phyloP scores from a whole-genome alignment of 2,113 vertebrate genomes.

The Odontesthes bonariensis region DNA sequence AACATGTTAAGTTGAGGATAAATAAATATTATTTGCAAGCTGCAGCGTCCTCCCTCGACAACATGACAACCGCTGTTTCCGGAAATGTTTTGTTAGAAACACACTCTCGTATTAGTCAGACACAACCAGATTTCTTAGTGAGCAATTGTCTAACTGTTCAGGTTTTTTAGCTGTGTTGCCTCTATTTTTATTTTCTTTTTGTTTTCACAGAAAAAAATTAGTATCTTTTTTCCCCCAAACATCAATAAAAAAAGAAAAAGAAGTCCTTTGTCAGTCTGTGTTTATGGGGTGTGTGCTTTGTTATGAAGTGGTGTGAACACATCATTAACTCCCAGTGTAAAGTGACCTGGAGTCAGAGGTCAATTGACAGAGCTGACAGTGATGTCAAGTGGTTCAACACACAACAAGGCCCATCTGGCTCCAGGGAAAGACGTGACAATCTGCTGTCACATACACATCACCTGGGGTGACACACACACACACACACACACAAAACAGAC shows the following conservation, averaged over 20 bases:
- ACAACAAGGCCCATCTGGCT: conserved; percentile 79
- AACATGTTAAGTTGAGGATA: too few species aligned
- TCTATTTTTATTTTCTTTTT: not conserved
- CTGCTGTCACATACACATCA: conserved; percentile 58
- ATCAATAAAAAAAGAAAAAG: not conserved
- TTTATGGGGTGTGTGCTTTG: conserved; percentile 29
- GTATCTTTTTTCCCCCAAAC: not conserved
- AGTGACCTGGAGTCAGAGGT: conserved; percentile 80
- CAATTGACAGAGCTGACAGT: conserved; percentile 80
- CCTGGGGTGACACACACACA: conserved; percentile 34
- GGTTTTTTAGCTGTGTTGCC: too few species aligned
- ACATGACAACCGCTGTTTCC: too few species aligned
- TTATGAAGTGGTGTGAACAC: conserved; percentile 76
- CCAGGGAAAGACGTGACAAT: conserved; percentile 62
- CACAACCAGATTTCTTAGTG: too few species aligned
- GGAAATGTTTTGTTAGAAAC: too few species aligned
- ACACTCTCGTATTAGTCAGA: too few species aligned
- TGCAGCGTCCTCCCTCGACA: too few species aligned
- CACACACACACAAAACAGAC: conserved; percentile 13
- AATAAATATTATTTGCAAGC: too few species aligned
- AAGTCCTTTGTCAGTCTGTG: conserved; percentile 3
- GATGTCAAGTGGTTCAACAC: conserved; percentile 79
- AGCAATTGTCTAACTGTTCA: too few species aligned
- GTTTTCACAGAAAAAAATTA: not conserved
- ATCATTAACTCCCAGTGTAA: conserved; percentile 79